Percentiles rank a stretch among this genome's conserved stretches.
Evolutionary conservation across 2,113 vertebrate species (phyloP).

Genomic region (Glareola pratincola): DNA sequence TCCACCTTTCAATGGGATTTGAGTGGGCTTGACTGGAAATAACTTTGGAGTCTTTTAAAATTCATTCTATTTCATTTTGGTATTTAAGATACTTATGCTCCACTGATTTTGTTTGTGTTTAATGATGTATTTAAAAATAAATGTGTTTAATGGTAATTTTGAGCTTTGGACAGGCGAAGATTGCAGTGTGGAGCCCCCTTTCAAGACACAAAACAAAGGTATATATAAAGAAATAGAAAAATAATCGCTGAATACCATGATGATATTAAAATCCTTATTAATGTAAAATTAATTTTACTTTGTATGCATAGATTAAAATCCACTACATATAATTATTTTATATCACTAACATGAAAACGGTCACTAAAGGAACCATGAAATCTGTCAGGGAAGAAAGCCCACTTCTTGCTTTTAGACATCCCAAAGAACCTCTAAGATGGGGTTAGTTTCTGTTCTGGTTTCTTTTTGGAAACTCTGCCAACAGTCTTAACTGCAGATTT

Average conservation of each 20-base stretch:
- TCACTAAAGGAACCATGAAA: neutral
- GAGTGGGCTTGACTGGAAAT: neutral
- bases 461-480: neutral
- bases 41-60: neutral
- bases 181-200: neutral
- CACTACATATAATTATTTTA: neutral
- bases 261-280: neutral
- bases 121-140: neutral
- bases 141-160: neutral
- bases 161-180: neutral
- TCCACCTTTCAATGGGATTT: neutral
- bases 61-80: neutral
- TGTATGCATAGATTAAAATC: neutral
- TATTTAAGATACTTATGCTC: neutral
- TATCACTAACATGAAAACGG: neutral
- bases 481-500: neutral
- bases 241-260: neutral
- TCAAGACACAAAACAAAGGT: neutral
- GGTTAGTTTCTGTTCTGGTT: neutral
- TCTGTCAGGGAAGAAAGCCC: neutral
- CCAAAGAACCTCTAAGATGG: neutral
- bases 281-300: neutral
- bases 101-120: neutral
- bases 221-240: neutral
- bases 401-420: neutral